Percentiles rank a stretch among this genome's conserved stretches.
These are phyloP conservation scores for Drosophila melanica DNA, from an alignment of 1,140 invertebrate genomes.

Conservation along the genomic window DNA sequence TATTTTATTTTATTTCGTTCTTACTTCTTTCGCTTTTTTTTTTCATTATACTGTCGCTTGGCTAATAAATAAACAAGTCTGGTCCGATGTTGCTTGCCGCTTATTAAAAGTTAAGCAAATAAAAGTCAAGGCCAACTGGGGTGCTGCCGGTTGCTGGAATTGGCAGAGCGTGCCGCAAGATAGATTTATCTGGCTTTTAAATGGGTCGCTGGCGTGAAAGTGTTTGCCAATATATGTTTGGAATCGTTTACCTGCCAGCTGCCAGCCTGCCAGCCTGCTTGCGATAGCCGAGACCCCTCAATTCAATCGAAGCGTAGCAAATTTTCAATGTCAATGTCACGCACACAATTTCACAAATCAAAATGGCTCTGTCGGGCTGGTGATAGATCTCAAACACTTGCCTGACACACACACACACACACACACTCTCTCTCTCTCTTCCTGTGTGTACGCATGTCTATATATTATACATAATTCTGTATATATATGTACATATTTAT, in stretches of 20 bases:
- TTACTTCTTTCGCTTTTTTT: constrained; percentile 11
- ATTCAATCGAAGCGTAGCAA: constrained; percentile 22
- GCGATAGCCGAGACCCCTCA: constrained; percentile 9
- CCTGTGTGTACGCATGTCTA: background rate
- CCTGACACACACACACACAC: too few species aligned
- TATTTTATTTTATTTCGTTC: constrained; percentile 22
- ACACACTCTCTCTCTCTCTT: background rate
- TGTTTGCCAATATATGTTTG: constrained; percentile 28
- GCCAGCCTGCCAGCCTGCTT: background rate
- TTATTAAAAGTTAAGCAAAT: constrained; percentile 63
- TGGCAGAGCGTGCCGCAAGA: constrained; percentile 1
- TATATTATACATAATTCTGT: constrained; percentile 13
- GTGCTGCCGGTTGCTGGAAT: constrained; percentile 18
- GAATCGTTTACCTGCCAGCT: constrained; percentile 21
- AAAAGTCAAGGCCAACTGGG: constrained; percentile 72
- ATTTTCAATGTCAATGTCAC: constrained; percentile 71
- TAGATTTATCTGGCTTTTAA: constrained; percentile 61
- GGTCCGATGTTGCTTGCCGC: constrained; percentile 32
- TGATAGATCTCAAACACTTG: constrained; percentile 43
- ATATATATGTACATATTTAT: constrained; percentile 3
- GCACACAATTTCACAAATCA: constrained; percentile 11
- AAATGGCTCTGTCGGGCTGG: background rate
- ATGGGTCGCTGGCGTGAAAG: constrained; percentile 50
- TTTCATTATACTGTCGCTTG: constrained; percentile 47
- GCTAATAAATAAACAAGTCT: constrained; percentile 74